A percentile compares a stretch with the other conserved stretches of the same genome.
These are phyloP conservation scores for Tetramorium parvispinum DNA, from an alignment of 1,140 invertebrate species.

Conservation along the genomic window DNA sequence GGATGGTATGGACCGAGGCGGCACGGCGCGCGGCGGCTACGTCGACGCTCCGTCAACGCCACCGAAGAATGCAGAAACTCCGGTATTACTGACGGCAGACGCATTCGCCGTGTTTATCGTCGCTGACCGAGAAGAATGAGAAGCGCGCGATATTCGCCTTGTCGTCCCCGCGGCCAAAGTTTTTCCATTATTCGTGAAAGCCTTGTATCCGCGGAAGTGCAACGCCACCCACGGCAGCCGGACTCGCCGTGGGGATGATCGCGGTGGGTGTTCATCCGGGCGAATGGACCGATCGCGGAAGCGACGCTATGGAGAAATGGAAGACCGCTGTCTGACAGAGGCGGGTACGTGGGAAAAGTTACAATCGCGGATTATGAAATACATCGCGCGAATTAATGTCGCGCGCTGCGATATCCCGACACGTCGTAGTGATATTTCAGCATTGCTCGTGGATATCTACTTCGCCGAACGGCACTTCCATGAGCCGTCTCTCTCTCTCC, in stretches of 20 bases:
- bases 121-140: slow-evolving; percentile 60
- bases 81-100: background rate
- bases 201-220: background rate
- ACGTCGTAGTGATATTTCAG: slow-evolving; percentile 48
- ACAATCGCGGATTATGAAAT: slow-evolving; percentile 41
- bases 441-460: slow-evolving; percentile 22
- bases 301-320: background rate
- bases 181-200: slow-evolving; percentile 50
- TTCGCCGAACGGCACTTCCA: slow-evolving; percentile 11
- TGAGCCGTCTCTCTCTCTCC: background rate
- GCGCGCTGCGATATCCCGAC: background rate
- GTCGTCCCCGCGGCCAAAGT: slow-evolving; percentile 22
- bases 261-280: background rate
- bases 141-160: slow-evolving; percentile 25
- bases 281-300: slow-evolving; percentile 30
- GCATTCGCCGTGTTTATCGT: slow-evolving; percentile 38
- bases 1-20: background rate
- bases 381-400: slow-evolving; percentile 46
- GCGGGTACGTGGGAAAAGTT: slow-evolving; percentile 42
- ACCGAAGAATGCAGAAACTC: slow-evolving; percentile 40
- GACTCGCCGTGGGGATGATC: background rate
- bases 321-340: slow-evolving; percentile 9
- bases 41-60: slow-evolving; percentile 38
- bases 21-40: background rate
- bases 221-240: background rate